A percentile compares a stretch with the other conserved stretches of the same genome.
Conservation (phyloP, 1,140 invertebrate genomes). For the Saccostrea echinata region DNA sequence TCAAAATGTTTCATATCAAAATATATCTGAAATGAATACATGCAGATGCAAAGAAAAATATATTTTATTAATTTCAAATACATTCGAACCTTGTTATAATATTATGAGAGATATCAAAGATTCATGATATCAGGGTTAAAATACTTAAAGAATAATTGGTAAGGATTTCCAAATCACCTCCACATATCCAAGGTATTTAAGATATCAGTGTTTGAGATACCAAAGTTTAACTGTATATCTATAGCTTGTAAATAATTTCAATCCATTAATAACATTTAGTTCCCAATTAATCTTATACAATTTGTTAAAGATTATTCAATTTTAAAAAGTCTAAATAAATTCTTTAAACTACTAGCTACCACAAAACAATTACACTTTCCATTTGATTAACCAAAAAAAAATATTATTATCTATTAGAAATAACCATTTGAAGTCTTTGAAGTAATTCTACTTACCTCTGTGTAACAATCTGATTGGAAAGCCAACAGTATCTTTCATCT, state of each 20-base stretch:
- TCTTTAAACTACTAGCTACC: neutral
- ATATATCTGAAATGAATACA: slow-evolving; percentile 1
- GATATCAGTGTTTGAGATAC: no score
- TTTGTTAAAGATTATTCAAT: no score
- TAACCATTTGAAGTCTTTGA: neutral
- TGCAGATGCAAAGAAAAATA: neutral
- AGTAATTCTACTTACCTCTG: slow-evolving; percentile 1
- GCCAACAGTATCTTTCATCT: slow-evolving; percentile 20
- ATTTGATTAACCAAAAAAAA: neutral
- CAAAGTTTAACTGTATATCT: neutral
- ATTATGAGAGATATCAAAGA: neutral
- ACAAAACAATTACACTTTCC: neutral
- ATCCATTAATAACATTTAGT: neutral
- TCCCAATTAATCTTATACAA: neutral
- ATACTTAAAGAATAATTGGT: no score
- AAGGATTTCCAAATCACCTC: no score
- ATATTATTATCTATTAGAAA: no score
- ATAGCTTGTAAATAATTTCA: neutral
- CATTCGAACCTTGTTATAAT: neutral
- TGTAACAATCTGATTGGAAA: neutral
- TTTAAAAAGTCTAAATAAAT: neutral
- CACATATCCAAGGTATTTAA: no score
- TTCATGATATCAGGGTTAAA: no score
- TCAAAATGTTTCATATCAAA: slow-evolving; percentile 1
- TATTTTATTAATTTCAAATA: neutral